These are phyloP conservation scores for Centruroides vittatus DNA, from an alignment of 1,140 invertebrate genomes.

Conservation along the genomic window DNA sequence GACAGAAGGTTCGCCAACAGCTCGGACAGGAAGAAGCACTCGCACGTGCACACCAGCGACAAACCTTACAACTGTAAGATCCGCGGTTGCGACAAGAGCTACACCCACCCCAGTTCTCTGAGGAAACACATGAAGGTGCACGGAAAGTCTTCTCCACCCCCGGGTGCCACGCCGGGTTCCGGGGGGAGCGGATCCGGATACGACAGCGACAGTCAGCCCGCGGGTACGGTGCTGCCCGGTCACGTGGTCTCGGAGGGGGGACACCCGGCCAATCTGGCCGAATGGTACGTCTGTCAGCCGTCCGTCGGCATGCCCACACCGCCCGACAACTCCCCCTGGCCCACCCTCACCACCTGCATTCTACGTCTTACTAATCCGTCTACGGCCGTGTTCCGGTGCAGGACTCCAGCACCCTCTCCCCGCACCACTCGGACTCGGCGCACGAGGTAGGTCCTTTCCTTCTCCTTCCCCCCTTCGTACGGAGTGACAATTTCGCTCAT, in stretches of 20 bases:
- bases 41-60: conserved; percentile 95
- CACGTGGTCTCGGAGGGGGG: too few species aligned
- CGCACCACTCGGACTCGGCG: too few species aligned
- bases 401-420: too few species aligned
- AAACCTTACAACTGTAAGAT: conserved; percentile 97
- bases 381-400: too few species aligned
- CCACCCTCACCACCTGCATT: conserved; percentile 5
- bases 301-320: conserved; percentile 34
- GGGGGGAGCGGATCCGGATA: conserved; percentile 25
- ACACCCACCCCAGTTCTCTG: conserved; percentile 95
- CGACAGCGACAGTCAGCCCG: conserved; percentile 19
- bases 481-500: too few species aligned
- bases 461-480: too few species aligned
- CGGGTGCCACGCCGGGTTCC: conserved; percentile 4
- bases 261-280: conserved; percentile 29
- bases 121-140: conserved; percentile 96
- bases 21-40: conserved; percentile 97
- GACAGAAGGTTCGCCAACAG: conserved; percentile 95
- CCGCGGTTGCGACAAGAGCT: conserved; percentile 92
- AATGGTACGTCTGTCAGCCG: conserved; percentile 48
- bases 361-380: too few species aligned
- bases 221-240: too few species aligned
- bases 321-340: conserved; percentile 28
- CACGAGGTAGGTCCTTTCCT: too few species aligned
- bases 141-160: conserved; percentile 36